Evolutionary conservation across 2,888 invertebrate species (phyloP).

Genomic region (Agonopterix arenella): DNA sequence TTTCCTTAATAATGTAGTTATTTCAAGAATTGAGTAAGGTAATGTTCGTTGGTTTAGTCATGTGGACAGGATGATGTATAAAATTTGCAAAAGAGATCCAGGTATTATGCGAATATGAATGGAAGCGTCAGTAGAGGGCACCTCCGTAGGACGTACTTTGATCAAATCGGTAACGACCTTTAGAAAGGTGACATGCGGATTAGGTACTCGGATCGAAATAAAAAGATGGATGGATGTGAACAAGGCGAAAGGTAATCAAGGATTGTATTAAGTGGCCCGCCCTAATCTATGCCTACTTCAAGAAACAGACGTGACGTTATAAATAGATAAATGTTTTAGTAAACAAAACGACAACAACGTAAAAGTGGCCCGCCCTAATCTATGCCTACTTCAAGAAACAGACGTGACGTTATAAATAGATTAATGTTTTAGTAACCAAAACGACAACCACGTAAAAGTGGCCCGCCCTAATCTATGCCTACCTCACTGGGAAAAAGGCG

Average conservation of each 20-base stretch:
- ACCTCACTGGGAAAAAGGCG: too few species aligned
- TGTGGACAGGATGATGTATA: background rate
- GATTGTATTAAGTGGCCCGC: background rate
- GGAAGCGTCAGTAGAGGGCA: background rate
- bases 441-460: too few species aligned
- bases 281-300: background rate
- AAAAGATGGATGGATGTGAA: background rate
- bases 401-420: background rate
- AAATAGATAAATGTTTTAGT: too few species aligned
- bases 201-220: background rate
- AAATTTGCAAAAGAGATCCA: background rate
- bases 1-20: too few species aligned
- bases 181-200: background rate
- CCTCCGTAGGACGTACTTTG: background rate
- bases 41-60: background rate
- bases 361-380: background rate
- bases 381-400: background rate
- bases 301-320: background rate
- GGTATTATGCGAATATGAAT: background rate
- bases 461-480: too few species aligned
- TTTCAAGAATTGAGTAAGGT: too few species aligned
- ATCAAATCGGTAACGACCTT: background rate
- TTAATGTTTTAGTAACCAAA: too few species aligned
- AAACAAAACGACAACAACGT: too few species aligned
- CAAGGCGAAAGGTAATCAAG: background rate